phyloP scores from a whole-genome alignment of 2,797 vertebrate genomes.

The Oophaga sylvatica region DNA sequence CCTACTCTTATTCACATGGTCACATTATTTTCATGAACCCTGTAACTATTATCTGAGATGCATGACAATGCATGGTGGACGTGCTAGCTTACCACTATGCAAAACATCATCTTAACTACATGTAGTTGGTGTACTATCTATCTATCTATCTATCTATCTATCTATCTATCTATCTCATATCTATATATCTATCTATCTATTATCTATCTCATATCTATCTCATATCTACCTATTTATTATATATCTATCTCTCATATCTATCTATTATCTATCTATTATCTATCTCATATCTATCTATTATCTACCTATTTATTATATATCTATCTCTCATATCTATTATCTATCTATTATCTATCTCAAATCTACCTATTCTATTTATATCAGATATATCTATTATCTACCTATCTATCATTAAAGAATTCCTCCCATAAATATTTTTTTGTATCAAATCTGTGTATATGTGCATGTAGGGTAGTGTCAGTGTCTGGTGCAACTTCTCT shows the following conservation, averaged over 20 bases:
- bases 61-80: too few species aligned
- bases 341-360: too few species aligned
- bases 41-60: too few species aligned
- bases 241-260: too few species aligned
- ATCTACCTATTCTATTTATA: background rate
- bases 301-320: background rate
- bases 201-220: background rate
- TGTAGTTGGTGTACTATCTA: background rate
- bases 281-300: background rate
- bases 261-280: too few species aligned
- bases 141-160: background rate
- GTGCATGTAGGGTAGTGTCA: too few species aligned
- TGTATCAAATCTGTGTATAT: too few species aligned
- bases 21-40: background rate
- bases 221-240: background rate
- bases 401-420: background rate
- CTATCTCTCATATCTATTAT: background rate
- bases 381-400: background rate
- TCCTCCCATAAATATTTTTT: too few species aligned
- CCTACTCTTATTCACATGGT: background rate
- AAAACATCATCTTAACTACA: too few species aligned
- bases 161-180: background rate
- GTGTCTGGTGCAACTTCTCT: too few species aligned
- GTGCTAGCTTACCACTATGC: too few species aligned
- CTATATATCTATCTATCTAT: too few species aligned